A percentile compares a stretch with the other conserved stretches of the same genome.
phyloP scores from a whole-genome alignment of 2,113 vertebrate genomes.

The Turnix velox region DNA sequence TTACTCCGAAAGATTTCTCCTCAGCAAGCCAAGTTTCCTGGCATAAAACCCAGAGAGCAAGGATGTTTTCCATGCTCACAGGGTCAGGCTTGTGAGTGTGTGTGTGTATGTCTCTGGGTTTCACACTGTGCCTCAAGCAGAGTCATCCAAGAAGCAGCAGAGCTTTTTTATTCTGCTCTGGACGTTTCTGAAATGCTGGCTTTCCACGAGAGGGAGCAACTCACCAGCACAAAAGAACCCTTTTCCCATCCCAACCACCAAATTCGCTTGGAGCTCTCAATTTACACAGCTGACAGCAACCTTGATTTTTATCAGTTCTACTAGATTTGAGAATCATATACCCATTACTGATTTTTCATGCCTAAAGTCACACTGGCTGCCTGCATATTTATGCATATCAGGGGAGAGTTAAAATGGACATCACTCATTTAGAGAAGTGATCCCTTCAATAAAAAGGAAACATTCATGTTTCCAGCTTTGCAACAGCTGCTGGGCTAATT shows the following conservation, averaged over 20 bases:
- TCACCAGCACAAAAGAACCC: constrained; percentile 74
- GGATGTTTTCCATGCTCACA: neutral
- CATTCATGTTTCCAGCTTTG: constrained; percentile 37
- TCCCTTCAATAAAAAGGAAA: constrained; percentile 59
- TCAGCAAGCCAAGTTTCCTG: constrained; percentile 11
- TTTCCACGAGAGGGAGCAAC: constrained; percentile 81
- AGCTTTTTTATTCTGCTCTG: rapidly evolving
- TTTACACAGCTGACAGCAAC: constrained; percentile 67
- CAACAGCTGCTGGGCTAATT: constrained; percentile 66
- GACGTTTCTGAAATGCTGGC: neutral
- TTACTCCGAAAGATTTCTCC: neutral
- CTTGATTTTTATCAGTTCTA: constrained; percentile 71
- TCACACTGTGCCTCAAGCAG: neutral
- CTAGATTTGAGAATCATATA: constrained; percentile 61
- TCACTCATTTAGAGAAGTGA: constrained; percentile 46
- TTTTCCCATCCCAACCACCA: constrained; percentile 30
- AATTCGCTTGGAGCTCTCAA: constrained; percentile 66
- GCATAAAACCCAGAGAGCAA: neutral
- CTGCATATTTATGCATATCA: neutral
- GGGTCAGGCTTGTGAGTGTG: neutral
- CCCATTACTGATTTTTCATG: constrained; percentile 64
- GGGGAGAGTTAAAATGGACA: constrained; percentile 35
- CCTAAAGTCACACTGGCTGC: constrained; percentile 32
- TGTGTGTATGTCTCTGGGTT: neutral
- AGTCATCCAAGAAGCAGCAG: neutral